Evolutionary conservation across 2,888 invertebrate genomes (phyloP).

Genomic region (Dilophus febrilis): DNA sequence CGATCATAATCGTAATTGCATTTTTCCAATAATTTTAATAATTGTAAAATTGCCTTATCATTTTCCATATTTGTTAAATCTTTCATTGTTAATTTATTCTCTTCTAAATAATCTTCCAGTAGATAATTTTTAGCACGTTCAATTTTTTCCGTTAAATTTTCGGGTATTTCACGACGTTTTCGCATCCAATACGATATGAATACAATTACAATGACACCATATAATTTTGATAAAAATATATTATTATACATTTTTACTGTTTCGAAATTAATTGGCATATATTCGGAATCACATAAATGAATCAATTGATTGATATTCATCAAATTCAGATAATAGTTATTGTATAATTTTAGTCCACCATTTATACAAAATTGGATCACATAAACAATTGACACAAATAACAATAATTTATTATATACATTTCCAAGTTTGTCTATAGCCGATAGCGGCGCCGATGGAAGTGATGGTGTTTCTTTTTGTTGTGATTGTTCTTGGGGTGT

Average conservation of each 20-base stretch:
- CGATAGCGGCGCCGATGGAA: too few species aligned
- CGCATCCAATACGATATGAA: constrained; percentile 30
- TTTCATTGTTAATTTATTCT: constrained; percentile 26
- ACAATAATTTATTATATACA: too few species aligned
- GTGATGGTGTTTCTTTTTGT: too few species aligned
- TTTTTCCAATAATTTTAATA: constrained; percentile 20
- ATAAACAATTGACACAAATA: too few species aligned
- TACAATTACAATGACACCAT: constrained; percentile 29
- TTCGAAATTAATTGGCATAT: constrained; percentile 4
- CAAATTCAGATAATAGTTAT: too few species aligned
- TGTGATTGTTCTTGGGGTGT: neutral
- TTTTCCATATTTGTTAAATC: constrained; percentile 25
- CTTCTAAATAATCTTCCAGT: constrained; percentile 34
- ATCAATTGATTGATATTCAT: constrained; percentile 35
- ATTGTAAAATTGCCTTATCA: constrained; percentile 22
- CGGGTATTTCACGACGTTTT: constrained; percentile 21
- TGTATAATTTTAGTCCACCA: too few species aligned
- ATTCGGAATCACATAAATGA: constrained; percentile 57
- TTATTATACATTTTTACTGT: constrained; percentile 8
- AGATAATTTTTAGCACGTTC: constrained; percentile 37
- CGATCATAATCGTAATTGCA: constrained; percentile 25
- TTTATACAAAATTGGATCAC: too few species aligned
- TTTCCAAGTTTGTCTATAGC: too few species aligned
- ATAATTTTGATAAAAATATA: constrained; percentile 42
- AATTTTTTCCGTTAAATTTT: constrained; percentile 15